Conservation (phyloP, 2,113 vertebrate genomes). For the Protobothrops flavoviridis region DNA sequence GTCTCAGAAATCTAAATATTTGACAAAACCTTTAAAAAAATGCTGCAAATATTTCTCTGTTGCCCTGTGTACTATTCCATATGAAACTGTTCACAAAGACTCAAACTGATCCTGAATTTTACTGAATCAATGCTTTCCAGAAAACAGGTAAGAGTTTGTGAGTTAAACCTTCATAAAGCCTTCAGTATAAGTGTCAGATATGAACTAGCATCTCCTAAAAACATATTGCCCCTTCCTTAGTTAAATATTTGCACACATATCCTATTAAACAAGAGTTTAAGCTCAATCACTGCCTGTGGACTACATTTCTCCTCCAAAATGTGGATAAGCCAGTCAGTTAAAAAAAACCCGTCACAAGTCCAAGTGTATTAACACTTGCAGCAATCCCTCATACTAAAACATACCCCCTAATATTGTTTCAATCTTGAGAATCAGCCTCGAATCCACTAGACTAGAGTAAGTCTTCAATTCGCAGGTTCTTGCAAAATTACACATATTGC, state of each 20-base stretch:
- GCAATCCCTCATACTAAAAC: not conserved
- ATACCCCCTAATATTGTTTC: not conserved
- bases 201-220: not conserved
- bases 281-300: not conserved
- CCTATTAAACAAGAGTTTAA: not conserved
- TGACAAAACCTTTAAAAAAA: not conserved
- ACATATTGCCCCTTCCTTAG: not conserved
- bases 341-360: not conserved
- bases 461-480: not conserved
- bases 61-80: not conserved
- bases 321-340: too few relatives aligned
- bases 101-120: not conserved
- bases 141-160: not conserved
- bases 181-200: not conserved
- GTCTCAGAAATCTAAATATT: not conserved
- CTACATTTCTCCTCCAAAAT: not conserved
- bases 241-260: not conserved
- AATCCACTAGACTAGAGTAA: not conserved
- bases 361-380: not conserved
- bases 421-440: not conserved
- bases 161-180: too few relatives aligned
- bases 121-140: too few relatives aligned
- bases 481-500: not conserved
- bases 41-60: not conserved
- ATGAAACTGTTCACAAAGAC: too few relatives aligned